These are phyloP conservation scores for Ictidomys tridecemlineatus DNA, from an alignment of 2,113 vertebrate genomes.

Conservation along the genomic window DNA sequence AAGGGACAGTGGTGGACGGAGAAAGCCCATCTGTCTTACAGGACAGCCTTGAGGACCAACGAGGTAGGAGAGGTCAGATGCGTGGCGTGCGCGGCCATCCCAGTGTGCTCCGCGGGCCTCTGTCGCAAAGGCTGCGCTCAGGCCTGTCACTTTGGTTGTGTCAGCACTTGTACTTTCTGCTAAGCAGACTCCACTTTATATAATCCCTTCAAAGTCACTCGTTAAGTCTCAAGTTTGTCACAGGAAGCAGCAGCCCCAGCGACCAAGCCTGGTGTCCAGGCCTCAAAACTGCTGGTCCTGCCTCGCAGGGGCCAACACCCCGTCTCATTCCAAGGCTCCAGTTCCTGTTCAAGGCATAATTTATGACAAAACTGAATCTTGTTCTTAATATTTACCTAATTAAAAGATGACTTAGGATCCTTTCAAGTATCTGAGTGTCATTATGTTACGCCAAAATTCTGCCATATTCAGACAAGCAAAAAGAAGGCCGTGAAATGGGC, in stretches of 20 bases:
- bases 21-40: neutral
- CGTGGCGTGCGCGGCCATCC: too few relatives aligned
- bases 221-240: neutral
- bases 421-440: neutral
- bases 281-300: too few relatives aligned
- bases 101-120: too few relatives aligned
- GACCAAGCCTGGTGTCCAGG: neutral
- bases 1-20: neutral
- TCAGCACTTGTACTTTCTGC: neutral
- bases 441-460: constrained; percentile 15
- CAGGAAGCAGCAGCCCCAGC: neutral
- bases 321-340: neutral
- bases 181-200: neutral
- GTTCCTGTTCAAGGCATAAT: neutral
- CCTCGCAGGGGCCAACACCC: neutral
- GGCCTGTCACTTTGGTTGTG: neutral
- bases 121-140: neutral
- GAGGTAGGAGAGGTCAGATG: neutral
- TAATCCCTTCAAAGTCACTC: neutral
- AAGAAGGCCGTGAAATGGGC: neutral
- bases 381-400: neutral
- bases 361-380: constrained; percentile 21
- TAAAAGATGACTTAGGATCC: neutral
- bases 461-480: neutral
- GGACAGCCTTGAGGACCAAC: neutral